Percentiles rank a stretch among this genome's conserved stretches.
These are phyloP conservation scores for Stenodera caucasica DNA, from an alignment of 2,888 invertebrate species.

Conservation along the genomic window DNA sequence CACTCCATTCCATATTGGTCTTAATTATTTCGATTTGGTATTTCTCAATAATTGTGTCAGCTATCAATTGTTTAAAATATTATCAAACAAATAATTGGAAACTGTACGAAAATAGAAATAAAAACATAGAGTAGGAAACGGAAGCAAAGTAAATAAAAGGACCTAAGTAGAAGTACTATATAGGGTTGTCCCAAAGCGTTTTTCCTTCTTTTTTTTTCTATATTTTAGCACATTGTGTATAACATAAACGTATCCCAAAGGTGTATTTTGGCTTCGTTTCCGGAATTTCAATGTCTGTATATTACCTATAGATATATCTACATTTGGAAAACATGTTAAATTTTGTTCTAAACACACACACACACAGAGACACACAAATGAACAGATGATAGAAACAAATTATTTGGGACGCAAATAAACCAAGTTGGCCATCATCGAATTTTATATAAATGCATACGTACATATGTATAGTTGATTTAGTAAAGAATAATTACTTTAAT, in stretches of 20 bases:
- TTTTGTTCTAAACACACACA: neutral
- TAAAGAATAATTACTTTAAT: constrained; percentile 44
- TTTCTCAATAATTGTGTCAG: neutral
- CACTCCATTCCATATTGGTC: neutral
- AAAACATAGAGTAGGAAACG: neutral
- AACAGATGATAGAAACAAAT: neutral
- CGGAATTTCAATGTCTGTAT: neutral
- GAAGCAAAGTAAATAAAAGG: neutral
- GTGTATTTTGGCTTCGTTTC: constrained; percentile 1
- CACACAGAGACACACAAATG: neutral
- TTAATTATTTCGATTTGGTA: neutral
- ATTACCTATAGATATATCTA: neutral
- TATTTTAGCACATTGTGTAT: neutral
- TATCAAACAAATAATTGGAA: neutral
- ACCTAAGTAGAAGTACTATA: neutral
- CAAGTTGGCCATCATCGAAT: neutral
- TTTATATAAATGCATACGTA: neutral
- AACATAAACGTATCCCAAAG: neutral
- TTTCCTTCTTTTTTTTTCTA: neutral
- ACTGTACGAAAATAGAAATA: neutral
- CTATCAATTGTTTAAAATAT: no score
- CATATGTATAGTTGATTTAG: constrained; percentile 15
- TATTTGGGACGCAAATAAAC: neutral
- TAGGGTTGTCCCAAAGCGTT: neutral
- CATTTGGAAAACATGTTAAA: neutral